A percentile compares a stretch with the other conserved stretches of the same genome.
Evolutionary conservation across 1,140 invertebrate species (phyloP).

Genomic region (Ericerus pela): DNA sequence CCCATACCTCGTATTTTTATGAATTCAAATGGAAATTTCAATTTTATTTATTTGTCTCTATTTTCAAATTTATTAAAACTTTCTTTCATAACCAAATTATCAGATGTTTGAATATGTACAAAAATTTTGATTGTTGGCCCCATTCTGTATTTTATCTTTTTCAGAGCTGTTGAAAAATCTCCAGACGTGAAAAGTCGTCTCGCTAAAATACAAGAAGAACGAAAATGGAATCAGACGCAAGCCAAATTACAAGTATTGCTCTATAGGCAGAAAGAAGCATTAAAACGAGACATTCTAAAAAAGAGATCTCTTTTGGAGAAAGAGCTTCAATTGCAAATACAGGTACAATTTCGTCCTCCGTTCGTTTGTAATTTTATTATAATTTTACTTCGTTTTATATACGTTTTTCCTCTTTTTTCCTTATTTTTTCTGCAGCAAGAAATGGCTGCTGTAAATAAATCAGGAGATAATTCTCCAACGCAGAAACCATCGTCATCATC

Average conservation of each 20-base stretch:
- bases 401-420: not conserved
- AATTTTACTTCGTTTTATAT: too few species aligned
- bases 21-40: too few species aligned
- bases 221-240: slow-evolving; percentile 17
- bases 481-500: not conserved
- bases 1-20: too few species aligned
- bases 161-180: slow-evolving; percentile 1
- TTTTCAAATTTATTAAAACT: too few species aligned
- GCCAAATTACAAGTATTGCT: slow-evolving; percentile 39
- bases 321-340: slow-evolving; percentile 77
- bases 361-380: too few species aligned
- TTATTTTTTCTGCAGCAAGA: slow-evolving; percentile 3
- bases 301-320: slow-evolving; percentile 80
- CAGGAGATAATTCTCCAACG: not conserved
- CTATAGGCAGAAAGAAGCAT: slow-evolving; percentile 72
- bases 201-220: slow-evolving; percentile 6
- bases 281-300: slow-evolving; percentile 87
- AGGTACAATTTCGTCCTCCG: too few species aligned
- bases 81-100: too few species aligned
- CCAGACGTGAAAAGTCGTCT: not conserved
- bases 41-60: too few species aligned
- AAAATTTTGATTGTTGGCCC: too few species aligned
- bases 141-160: not conserved
- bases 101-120: too few species aligned
- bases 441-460: not conserved